Percentiles rank a stretch among this genome's conserved stretches.
phyloP scores from a whole-genome alignment of 2,797 vertebrate genomes.

The Cercopithecus diana region DNA sequence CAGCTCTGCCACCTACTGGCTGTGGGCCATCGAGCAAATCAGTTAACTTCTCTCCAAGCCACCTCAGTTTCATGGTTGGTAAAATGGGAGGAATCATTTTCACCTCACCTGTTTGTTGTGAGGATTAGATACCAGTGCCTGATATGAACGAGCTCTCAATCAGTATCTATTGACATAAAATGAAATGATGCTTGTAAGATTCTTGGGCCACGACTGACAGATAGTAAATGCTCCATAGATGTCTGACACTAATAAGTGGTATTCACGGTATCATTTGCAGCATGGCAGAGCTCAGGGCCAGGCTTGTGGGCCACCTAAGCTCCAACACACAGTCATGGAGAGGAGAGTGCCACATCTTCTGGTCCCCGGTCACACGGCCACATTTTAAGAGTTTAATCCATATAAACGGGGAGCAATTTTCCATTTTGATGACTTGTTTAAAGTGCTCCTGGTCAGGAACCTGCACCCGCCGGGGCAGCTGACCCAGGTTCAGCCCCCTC shows the following conservation, averaged over 20 bases:
- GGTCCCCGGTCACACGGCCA: background rate
- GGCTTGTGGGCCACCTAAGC: background rate
- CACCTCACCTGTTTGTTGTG: fast-evolving
- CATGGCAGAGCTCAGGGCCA: background rate
- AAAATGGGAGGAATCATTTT: background rate
- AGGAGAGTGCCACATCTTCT: background rate
- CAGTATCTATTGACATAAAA: background rate
- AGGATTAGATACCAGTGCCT: background rate
- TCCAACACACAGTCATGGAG: background rate
- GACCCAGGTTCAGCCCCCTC: background rate
- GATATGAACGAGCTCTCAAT: background rate
- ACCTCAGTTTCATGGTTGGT: background rate
- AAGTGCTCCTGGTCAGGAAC: background rate
- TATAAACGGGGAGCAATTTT: background rate
- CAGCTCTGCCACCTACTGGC: slow-evolving; percentile 74
- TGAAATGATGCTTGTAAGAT: background rate
- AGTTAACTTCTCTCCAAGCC: background rate
- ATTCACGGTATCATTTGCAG: background rate
- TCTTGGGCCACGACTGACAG: background rate
- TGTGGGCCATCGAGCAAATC: background rate
- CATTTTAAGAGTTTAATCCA: background rate
- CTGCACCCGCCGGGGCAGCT: background rate
- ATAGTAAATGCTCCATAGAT: background rate
- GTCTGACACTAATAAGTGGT: background rate
- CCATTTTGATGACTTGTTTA: background rate